Conservation (phyloP, 23 tunicate species). For the Phallusia fumigata region DNA sequence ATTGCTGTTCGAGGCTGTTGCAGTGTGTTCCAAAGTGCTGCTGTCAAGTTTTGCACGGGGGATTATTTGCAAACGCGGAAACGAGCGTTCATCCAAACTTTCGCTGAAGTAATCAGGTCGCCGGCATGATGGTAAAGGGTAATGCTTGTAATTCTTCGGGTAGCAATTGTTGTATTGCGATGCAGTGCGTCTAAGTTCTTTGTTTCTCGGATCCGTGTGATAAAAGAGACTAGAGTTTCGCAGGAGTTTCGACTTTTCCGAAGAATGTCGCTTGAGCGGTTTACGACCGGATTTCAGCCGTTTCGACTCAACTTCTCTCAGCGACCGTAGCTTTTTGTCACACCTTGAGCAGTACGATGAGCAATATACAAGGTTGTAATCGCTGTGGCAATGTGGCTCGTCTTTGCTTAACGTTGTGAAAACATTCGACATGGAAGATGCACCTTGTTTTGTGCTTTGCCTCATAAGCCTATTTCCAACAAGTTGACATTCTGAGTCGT, state of each 20-base stretch:
- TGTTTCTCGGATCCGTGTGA: background rate
- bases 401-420: background rate
- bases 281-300: background rate
- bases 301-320: background rate
- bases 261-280: background rate
- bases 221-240: background rate
- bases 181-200: background rate
- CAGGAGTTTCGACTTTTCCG: background rate
- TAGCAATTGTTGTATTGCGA: background rate
- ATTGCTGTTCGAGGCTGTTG: background rate
- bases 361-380: background rate
- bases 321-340: background rate
- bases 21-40: background rate
- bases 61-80: constrained; percentile 36
- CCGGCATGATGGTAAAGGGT: background rate
- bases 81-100: constrained; percentile 13
- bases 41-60: constrained; percentile 31
- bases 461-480: background rate
- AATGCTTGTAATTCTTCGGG: background rate
- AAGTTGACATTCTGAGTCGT: background rate
- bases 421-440: background rate
- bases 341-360: background rate
- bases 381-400: background rate
- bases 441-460: background rate
- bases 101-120: background rate